Base-by-base conservation (phyloP, 2,797 vertebrate genomes). In the Gymnocypris eckloni region DNA sequence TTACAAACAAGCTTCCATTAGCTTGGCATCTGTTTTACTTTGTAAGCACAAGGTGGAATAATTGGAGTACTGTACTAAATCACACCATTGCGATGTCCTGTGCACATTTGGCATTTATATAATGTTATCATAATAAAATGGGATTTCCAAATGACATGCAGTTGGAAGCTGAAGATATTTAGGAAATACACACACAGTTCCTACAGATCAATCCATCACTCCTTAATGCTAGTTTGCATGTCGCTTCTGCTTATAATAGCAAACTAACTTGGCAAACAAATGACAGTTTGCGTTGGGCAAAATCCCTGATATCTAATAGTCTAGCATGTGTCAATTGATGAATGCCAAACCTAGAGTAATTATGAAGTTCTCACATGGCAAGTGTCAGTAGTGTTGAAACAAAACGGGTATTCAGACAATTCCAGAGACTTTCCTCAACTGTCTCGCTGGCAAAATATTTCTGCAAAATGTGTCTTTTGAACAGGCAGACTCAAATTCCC, bases 51-150 rank as follows among this genome's bases (percentile, higher is more conserved):
- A 70, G 50, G 25, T 75, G 45, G 45, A 81, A 52, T 61, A 66
- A 85, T 50, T 85, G 72, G 5, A 78, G 50, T 69, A 72, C 72
- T 82, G 52, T 83, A 78, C 72, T 87, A 82, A 87, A 81, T 87
- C 77, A 86, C 84, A 81, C 64, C 12, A 37, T n/a, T 67, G 59
- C 79, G 28, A 81, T 81, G 56, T 83, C 77, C n/a, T 79, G 79
- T 69, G 64, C 39, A 70, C 48, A 56, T 86, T 80, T 50, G 37
- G 81, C 79, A 83, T 81, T 71, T 70, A 39, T 70, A n/a, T 48
- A 70, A 82, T 56, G 20, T 76, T 79, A 37, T 79, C n/a, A 54
- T 81, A 81, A 69, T 67, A 33, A 81, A 81, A 67, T 52, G 3
- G 7, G 45, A 4, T 69, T 81, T 81, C 79, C 28, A 50, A 81